Base-by-base conservation (phyloP, 2,113 vertebrate species). In the Gymnocephalus cernua region DNA sequence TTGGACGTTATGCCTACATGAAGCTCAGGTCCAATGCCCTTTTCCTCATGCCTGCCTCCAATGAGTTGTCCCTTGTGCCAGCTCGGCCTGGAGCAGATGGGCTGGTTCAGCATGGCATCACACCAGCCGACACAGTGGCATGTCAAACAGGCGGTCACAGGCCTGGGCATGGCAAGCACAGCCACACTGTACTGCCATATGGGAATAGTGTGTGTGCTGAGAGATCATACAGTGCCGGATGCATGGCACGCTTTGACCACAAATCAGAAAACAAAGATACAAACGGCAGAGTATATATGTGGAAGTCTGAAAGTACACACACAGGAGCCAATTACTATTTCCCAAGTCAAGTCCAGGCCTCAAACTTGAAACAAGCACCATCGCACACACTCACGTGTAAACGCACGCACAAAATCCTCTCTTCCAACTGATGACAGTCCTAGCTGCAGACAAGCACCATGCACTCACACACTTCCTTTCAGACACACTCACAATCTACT, bases 21-120 rank as follows among this genome's bases (percentile, higher is more conserved):
- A 88, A 45, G 74, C 74, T 68, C 77, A 68, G 66, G 71, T 84
- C 77, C 57, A 51, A 13, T 68, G 89, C 73, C 78, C 81, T 79
- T 86, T 76, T 76, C 72, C 71, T 88, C 86, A 29, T 57, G 67
- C 57, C 69, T 38, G 57, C 80, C 58, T 74, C 77, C 47, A 44
- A 59, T 74, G 80, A 70, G 62, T 50, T 57, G 32, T 53, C 74
- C 61, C 73, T 12, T 6, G 67, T 71, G 88, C 85, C 85, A 87
- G 80, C 82, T 70, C 15, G 41, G 82, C 82, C 74, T 25, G 38
- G 41, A 92, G 80, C 93, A 94, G 91, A 93, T 93, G 93, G 94
- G 67, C 12, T 9, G 82, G 87, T 93, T 93, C 91, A 89, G 89
- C 82, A 86, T 91, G 91, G 91, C 83, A 73, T 91, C 91, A 77